Evolutionary conservation across 92 coral and sea anemone genomes (phyloP).

Genomic region (Zoanthus gigantus): DNA sequence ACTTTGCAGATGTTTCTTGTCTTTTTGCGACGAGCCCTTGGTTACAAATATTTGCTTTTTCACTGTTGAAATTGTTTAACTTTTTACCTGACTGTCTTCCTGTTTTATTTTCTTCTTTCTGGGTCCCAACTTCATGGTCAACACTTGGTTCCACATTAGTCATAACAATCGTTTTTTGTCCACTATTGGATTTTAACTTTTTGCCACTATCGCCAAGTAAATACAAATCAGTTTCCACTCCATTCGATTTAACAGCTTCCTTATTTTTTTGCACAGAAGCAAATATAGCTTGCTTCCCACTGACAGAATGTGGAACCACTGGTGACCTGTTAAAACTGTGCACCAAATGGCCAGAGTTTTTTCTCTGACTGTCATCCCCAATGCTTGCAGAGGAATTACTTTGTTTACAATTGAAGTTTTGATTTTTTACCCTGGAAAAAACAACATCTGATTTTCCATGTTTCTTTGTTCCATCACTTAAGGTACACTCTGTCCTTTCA

Average conservation of each 20-base stretch:
- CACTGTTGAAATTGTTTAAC: neutral
- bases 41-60: neutral
- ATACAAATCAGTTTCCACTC: neutral
- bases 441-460: neutral
- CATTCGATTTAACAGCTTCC: neutral
- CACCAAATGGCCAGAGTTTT: neutral
- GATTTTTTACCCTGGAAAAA: neutral
- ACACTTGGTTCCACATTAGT: neutral
- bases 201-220: neutral
- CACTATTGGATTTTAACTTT: neutral
- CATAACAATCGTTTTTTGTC: neutral
- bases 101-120: neutral
- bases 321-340: neutral
- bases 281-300: neutral
- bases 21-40: neutral
- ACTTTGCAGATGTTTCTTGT: neutral
- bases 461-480: neutral
- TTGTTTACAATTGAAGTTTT: neutral
- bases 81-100: neutral
- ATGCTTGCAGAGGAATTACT: neutral
- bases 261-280: neutral
- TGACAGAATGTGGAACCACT: neutral
- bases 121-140: neutral
- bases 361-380: neutral
- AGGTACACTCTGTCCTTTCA: neutral